Conservation (phyloP, 2,888 invertebrate genomes). For the Lithophane leautieri region DNA sequence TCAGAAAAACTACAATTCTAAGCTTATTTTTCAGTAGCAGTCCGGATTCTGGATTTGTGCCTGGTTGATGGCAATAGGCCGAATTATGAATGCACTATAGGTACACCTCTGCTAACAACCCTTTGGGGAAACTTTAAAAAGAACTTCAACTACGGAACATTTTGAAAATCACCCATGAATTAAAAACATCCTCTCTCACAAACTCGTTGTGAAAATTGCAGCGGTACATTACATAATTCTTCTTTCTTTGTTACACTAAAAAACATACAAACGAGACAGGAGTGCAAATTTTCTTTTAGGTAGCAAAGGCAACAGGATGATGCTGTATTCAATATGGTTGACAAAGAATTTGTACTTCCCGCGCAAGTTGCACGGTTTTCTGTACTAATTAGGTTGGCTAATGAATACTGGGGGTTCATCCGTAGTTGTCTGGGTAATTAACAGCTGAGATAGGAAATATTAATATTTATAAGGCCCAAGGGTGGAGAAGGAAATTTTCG, state of each 20-base stretch:
- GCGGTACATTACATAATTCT: conserved; percentile 37
- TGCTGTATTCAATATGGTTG: conserved; percentile 64
- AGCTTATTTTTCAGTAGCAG: too few species aligned
- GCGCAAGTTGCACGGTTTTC: conserved; percentile 78
- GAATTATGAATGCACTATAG: too few species aligned
- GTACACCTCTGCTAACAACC: too few species aligned
- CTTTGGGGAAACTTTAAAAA: neutral
- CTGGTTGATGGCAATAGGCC: too few species aligned
- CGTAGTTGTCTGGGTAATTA: conserved; percentile 87
- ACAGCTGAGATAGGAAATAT: conserved; percentile 87
- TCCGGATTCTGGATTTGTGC: too few species aligned
- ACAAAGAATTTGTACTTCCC: conserved; percentile 76
- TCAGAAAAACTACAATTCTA: neutral
- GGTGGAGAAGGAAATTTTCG: conserved; percentile 77
- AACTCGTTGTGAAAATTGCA: conserved; percentile 46
- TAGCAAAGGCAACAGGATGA: conserved; percentile 58
- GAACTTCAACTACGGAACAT: conserved; percentile 7
- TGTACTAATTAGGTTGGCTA: conserved; percentile 86
- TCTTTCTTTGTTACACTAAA: conserved; percentile 49
- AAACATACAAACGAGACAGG: conserved; percentile 54
- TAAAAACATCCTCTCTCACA: conserved; percentile 39
- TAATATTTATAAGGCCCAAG: conserved; percentile 86
- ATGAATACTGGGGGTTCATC: conserved; percentile 86
- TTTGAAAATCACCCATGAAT: conserved; percentile 42
- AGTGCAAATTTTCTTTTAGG: conserved; percentile 61